Percentiles rank a stretch among this genome's conserved stretches.
phyloP scores from a whole-genome alignment of 2,888 invertebrate genomes.

The Zaprionus obscuricornis region DNA sequence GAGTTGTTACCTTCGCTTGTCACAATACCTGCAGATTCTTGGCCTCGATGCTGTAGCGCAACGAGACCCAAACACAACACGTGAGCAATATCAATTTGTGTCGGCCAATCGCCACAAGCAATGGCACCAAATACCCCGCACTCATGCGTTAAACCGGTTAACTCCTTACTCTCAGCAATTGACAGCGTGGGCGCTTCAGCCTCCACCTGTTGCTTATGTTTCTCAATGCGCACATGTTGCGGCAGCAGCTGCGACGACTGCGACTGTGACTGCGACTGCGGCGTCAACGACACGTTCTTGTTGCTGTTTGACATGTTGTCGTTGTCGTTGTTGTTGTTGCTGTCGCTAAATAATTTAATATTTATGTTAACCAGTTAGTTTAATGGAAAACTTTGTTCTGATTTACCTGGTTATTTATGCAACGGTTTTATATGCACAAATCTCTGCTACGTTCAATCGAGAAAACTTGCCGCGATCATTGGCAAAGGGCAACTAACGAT shows the following conservation, averaged over 20 bases:
- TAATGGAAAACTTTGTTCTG: slow-evolving; percentile 36
- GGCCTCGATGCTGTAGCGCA: slow-evolving; percentile 98
- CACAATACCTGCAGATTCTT: slow-evolving; percentile 99
- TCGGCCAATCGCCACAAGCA: slow-evolving; percentile 95
- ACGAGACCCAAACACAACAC: slow-evolving; percentile 96
- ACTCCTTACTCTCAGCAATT: slow-evolving; percentile 67
- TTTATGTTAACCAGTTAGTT: slow-evolving; percentile 27
- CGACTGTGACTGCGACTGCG: no score
- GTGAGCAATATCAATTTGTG: slow-evolving; percentile 94
- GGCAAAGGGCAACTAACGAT: slow-evolving; percentile 25
- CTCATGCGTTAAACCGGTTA: slow-evolving; percentile 91
- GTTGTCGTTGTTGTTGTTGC: slow-evolving; percentile 14
- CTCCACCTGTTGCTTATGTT: slow-evolving; percentile 45
- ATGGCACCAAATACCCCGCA: slow-evolving; percentile 98
- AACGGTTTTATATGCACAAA: slow-evolving; percentile 68
- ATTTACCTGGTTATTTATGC: slow-evolving; percentile 70
- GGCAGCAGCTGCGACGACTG: slow-evolving; percentile 35
- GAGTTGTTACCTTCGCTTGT: slow-evolving; percentile 94
- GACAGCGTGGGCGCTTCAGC: slow-evolving; percentile 43
- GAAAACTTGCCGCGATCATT: slow-evolving; percentile 54
- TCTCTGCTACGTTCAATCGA: slow-evolving; percentile 44
- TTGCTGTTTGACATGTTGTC: slow-evolving; percentile 34
- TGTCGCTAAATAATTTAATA: slow-evolving; percentile 7
- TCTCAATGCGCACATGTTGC: slow-evolving; percentile 55
- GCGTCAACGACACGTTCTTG: slow-evolving; percentile 45